phyloP scores from a whole-genome alignment of 2,113 vertebrate genomes.

The Ibidorhyncha struthersii region DNA sequence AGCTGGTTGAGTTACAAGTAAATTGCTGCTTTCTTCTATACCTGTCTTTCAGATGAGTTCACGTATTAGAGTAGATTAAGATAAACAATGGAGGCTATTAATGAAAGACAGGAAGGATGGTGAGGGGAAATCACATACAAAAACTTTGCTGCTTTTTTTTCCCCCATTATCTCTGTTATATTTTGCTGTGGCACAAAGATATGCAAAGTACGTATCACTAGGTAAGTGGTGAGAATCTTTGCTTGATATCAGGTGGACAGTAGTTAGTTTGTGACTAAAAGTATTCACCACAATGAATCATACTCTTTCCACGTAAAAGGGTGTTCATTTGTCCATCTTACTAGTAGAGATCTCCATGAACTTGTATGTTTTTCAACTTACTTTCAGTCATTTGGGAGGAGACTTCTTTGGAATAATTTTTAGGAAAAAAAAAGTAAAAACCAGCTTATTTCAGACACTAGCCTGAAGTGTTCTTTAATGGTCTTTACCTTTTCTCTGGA shows the following conservation, averaged over 20 bases:
- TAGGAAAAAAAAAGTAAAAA: neutral
- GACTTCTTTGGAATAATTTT: neutral
- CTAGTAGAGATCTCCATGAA: neutral
- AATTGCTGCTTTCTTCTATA: constrained; percentile 25
- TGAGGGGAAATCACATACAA: neutral
- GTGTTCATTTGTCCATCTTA: neutral
- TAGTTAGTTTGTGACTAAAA: neutral
- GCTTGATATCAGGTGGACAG: neutral
- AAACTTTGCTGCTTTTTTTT: neutral
- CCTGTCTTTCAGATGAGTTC: constrained; percentile 14
- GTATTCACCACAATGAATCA: neutral
- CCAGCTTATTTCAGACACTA: neutral
- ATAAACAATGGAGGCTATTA: constrained; percentile 6
- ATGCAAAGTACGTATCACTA: neutral
- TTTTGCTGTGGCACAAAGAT: neutral
- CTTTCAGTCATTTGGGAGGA: neutral
- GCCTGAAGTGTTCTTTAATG: neutral
- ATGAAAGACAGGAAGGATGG: neutral
- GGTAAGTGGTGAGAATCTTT: neutral
- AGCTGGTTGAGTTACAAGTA: neutral
- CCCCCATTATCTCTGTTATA: neutral
- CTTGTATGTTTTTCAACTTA: neutral
- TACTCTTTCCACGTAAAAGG: neutral
- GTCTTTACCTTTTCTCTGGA: neutral
- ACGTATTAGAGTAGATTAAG: neutral